phyloP scores from a whole-genome alignment of 2,888 invertebrate genomes.

The Philaethria dido region DNA sequence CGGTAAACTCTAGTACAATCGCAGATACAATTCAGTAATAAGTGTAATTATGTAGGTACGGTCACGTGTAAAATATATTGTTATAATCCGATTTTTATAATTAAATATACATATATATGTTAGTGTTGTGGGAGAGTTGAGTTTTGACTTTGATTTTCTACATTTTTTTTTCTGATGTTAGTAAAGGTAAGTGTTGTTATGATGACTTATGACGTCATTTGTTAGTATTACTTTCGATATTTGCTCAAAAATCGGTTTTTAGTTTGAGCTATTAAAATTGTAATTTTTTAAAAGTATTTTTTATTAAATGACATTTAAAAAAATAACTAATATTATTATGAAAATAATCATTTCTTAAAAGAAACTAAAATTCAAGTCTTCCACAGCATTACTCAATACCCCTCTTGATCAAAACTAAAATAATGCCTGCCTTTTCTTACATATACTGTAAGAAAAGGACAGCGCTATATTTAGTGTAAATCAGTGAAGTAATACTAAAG shows the following conservation, averaged over 20 bases:
- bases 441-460: slow-evolving; percentile 32
- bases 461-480: slow-evolving; percentile 27
- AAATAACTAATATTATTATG: background rate
- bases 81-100: slow-evolving; percentile 39
- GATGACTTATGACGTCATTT: background rate
- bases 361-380: background rate
- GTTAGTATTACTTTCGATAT: no score
- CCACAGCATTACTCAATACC: background rate
- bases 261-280: no score
- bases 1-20: slow-evolving; percentile 55
- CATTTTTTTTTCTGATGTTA: no score
- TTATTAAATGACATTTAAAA: background rate
- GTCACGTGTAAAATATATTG: slow-evolving; percentile 20
- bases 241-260: no score
- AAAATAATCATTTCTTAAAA: background rate
- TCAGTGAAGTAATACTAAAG: slow-evolving; percentile 11
- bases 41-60: slow-evolving; percentile 26
- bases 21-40: slow-evolving; percentile 46
- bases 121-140: slow-evolving; percentile 7
- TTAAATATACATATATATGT: slow-evolving; percentile 29
- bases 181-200: no score
- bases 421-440: slow-evolving; percentile 35
- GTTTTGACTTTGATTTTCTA: background rate
- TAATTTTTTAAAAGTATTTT: no score
- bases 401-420: slow-evolving; percentile 3